A percentile compares a stretch with the other conserved stretches of the same genome.
Evolutionary conservation across 2,888 invertebrate species (phyloP).

Genomic region (Nomada hirtipes): DNA sequence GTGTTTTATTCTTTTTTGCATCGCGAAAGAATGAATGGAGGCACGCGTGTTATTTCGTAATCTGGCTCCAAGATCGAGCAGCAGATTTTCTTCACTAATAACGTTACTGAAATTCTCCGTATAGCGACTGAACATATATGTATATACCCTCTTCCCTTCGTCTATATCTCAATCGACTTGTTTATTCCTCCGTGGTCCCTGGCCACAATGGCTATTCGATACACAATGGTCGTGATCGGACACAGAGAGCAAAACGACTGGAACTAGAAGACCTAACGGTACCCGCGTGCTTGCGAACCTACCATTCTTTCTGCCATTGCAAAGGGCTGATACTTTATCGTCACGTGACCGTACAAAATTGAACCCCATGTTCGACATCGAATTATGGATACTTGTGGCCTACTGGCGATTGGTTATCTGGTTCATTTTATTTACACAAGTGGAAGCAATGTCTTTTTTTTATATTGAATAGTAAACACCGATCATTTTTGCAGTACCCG

Average conservation of each 20-base stretch:
- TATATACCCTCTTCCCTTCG: neutral
- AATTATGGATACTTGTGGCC: neutral
- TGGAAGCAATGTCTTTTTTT: no score
- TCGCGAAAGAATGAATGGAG: constrained; percentile 34
- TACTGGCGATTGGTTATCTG: no score
- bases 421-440: no score
- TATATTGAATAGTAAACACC: no score
- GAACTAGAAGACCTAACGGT: constrained; percentile 34
- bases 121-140: neutral
- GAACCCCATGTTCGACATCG: no score
- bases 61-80: constrained; percentile 13
- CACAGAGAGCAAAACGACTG: constrained; percentile 1
- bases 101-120: constrained; percentile 22
- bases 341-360: neutral
- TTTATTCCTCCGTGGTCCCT: constrained; percentile 15
- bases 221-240: constrained; percentile 38
- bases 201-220: constrained; percentile 1
- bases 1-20: constrained; percentile 12
- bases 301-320: neutral
- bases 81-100: constrained; percentile 31
- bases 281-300: constrained; percentile 23
- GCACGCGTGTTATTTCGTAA: constrained; percentile 38
- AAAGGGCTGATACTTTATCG: constrained; percentile 4
- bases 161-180: constrained; percentile 32
- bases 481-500: no score